A percentile compares a stretch with the other conserved stretches of the same genome.
phyloP scores from a whole-genome alignment of 2,888 invertebrate species.

The Athalia rosae region DNA sequence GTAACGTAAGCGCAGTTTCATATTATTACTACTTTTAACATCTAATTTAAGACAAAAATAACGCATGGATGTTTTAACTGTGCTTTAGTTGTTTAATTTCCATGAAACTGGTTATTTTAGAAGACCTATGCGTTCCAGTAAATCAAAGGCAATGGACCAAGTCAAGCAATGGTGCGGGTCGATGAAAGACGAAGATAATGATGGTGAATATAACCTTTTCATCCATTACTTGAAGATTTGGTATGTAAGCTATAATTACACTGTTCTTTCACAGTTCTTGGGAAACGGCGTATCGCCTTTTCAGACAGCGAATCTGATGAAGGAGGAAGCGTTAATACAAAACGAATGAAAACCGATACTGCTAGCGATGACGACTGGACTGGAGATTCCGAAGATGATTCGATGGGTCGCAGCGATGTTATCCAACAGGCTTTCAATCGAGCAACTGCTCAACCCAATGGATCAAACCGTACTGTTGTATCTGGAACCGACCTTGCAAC shows the following conservation, averaged over 20 bases:
- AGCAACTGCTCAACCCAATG: conserved; percentile 71
- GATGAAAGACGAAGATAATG: conserved; percentile 76
- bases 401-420: conserved; percentile 68
- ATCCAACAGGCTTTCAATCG: conserved; percentile 70
- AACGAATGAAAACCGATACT: conserved; percentile 77
- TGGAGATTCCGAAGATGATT: conserved; percentile 74
- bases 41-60: too few species aligned
- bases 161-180: conserved; percentile 90
- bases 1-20: conserved; percentile 58
- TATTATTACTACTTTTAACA: conserved; percentile 20
- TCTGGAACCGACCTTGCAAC: conserved; percentile 76
- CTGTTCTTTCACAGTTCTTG: conserved; percentile 57
- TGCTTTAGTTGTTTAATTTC: not conserved
- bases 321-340: conserved; percentile 72
- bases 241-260: not conserved
- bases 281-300: conserved; percentile 74
- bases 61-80: not conserved
- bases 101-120: conserved; percentile 67
- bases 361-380: conserved; percentile 74
- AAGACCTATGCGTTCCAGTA: conserved; percentile 85
- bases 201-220: conserved; percentile 57
- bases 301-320: conserved; percentile 76
- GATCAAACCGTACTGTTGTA: conserved; percentile 66
- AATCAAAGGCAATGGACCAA: conserved; percentile 87
- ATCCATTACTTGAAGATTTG: not conserved